phyloP scores from a whole-genome alignment of 2,113 vertebrate species.

The Alethe diademata region DNA sequence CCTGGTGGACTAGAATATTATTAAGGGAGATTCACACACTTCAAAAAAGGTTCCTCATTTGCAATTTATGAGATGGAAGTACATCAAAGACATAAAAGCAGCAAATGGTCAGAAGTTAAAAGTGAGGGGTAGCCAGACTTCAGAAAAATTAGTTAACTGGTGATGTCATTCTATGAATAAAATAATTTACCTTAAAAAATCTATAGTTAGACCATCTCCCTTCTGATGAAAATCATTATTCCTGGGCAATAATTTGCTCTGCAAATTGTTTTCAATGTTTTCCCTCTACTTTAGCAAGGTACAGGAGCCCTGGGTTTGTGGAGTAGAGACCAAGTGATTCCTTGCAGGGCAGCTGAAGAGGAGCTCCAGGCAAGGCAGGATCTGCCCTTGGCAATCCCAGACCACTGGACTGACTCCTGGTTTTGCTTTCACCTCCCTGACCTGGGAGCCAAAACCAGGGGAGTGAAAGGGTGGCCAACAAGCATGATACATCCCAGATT shows the following conservation, averaged over 20 bases:
- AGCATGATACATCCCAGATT: not conserved
- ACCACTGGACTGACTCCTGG: not conserved
- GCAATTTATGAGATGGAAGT: constrained; percentile 40
- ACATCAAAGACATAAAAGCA: constrained; percentile 48
- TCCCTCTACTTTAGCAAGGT: not conserved
- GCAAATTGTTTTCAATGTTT: not conserved
- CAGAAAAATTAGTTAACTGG: constrained; percentile 16
- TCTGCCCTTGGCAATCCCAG: not conserved
- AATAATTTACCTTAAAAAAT: constrained; percentile 1
- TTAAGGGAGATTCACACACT: constrained; percentile 14
- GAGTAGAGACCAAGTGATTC: not conserved
- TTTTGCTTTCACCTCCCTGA: not conserved
- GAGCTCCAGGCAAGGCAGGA: not conserved
- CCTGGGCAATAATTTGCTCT: not conserved
- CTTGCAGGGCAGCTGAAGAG: not conserved
- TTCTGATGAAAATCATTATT: not conserved
- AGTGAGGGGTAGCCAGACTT: constrained; percentile 4
- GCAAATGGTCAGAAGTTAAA: constrained; percentile 37
- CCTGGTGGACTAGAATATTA: constrained; percentile 2
- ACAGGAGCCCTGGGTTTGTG: not conserved
- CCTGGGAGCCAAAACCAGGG: not conserved
- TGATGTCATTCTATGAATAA: constrained; percentile 8
- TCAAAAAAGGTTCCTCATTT: constrained; percentile 39
- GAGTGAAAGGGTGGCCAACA: not conserved
- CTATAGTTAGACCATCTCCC: not conserved